phyloP scores from a whole-genome alignment of 2,797 vertebrate species.

The Anabacerthia variegaticeps region DNA sequence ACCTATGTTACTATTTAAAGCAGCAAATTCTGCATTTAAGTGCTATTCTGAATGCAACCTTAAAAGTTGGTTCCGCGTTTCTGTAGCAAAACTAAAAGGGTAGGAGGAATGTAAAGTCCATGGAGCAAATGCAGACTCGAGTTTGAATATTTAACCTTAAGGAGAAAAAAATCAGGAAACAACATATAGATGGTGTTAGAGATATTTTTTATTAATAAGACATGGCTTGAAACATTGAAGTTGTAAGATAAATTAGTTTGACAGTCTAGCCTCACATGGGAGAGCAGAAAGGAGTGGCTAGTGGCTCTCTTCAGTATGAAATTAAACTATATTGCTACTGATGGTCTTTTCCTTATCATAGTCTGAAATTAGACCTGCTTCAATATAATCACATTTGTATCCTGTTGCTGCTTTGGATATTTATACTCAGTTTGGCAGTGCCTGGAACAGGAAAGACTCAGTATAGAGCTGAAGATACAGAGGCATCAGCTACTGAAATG shows the following conservation, averaged over 20 bases:
- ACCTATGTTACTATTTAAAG: conserved; percentile 1
- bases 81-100: neutral
- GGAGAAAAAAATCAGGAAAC: neutral
- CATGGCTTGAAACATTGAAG: neutral
- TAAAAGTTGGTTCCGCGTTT: neutral
- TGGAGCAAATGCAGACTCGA: neutral
- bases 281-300: neutral
- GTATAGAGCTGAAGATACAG: neutral
- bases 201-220: neutral
- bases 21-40: neutral
- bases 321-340: neutral
- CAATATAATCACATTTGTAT: neutral
- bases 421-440: neutral
- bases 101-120: neutral
- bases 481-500: neutral
- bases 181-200: neutral
- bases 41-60: neutral
- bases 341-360: neutral
- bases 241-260: neutral
- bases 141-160: neutral
- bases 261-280: neutral
- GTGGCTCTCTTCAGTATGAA: neutral
- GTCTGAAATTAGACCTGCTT: neutral
- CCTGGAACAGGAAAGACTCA: neutral
- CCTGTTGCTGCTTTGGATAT: neutral